Base-by-base conservation (phyloP, 2,888 invertebrate genomes). In the Chrysolina haemoptera region DNA sequence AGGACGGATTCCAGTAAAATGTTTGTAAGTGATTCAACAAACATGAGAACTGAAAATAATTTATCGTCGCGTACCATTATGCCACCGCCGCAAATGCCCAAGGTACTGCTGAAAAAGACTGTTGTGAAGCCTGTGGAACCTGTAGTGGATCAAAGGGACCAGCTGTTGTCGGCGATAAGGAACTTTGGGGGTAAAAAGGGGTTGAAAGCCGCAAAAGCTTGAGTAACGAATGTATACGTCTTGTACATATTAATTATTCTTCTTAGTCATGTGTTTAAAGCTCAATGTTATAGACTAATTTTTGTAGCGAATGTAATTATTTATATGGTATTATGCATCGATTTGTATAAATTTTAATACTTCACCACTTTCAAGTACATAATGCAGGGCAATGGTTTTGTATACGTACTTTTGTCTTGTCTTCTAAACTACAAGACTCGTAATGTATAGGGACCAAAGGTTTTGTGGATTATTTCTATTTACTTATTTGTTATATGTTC, bases 121-220 rank as follows among this genome's bases (percentile, higher is more conserved):
- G 71, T 62, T n/a, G 62, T 76, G 18, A 78, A 77, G 71, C 79
- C 72, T 66, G 62, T 70, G 22, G 80, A 80, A 46, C 73, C 79
- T 20, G 83, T 85, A 62, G 82, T 86, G 1, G 93, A 94, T 86
- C 90, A 92, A 0, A 89, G 94, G 62, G 91, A 93, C 79, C 90
- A 92, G 81, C 88, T 95, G 43, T 87, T 95, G 85, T 90, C 91
- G 66, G 93, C 94, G 18, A 95, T 95, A 82, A 89, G 94, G 77
- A 92, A 90, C 84, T 94, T 94, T 78, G 93, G 93, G 12, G 88
- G 88, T 8, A 87, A 87, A 72, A 87, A 87, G 71, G 88, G 88
- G 27, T 79, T 88, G 53, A 86, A 81, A 75, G 76, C 84, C 62
- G 84, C 80, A 20, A 86, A 85, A 82, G 80, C 82, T 35, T 84